Percentiles rank a stretch among this genome's conserved stretches.
phyloP scores from a whole-genome alignment of 2,888 invertebrate species.

The Eupithecia tripunctaria region DNA sequence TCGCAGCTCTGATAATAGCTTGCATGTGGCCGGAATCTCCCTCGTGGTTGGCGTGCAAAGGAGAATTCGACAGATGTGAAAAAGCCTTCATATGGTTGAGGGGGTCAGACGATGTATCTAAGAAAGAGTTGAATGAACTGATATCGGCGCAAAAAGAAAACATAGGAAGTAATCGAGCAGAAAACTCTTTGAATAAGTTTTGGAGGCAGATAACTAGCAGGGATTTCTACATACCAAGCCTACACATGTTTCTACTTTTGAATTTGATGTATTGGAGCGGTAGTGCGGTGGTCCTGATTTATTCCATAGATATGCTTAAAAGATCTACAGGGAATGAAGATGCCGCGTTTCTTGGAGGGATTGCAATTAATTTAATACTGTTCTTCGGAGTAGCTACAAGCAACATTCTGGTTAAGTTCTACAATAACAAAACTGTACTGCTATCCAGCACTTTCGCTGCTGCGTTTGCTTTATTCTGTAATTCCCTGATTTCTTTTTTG shows the following conservation, averaged over 20 bases:
- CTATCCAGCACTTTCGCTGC: constrained; percentile 31
- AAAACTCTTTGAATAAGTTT: constrained; percentile 17
- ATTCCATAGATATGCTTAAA: constrained; percentile 40
- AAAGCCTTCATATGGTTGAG: constrained; percentile 42
- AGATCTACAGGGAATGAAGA: constrained; percentile 36
- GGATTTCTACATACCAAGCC: constrained; percentile 44
- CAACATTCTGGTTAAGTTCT: constrained; percentile 35
- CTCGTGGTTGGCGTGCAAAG: constrained; percentile 45
- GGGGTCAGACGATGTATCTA: constrained; percentile 35
- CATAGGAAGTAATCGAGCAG: background rate
- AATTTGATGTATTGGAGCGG: constrained; percentile 45
- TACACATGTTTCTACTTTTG: constrained; percentile 41
- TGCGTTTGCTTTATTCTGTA: constrained; percentile 23
- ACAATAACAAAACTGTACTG: constrained; percentile 40
- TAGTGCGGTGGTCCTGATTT: constrained; percentile 36
- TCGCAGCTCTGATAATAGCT: constrained; percentile 32
- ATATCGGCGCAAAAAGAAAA: constrained; percentile 36
- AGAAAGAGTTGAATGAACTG: constrained; percentile 38
- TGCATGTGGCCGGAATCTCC: constrained; percentile 46
- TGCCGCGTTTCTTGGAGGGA: constrained; percentile 36
- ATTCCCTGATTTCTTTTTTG: constrained; percentile 27
- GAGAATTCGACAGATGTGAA: constrained; percentile 41
- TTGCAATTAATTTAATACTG: constrained; percentile 22
- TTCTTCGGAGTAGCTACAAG: constrained; percentile 29
- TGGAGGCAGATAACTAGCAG: constrained; percentile 30